phyloP scores from a whole-genome alignment of 1,140 invertebrate genomes.

The Cecropterus lyciades region DNA sequence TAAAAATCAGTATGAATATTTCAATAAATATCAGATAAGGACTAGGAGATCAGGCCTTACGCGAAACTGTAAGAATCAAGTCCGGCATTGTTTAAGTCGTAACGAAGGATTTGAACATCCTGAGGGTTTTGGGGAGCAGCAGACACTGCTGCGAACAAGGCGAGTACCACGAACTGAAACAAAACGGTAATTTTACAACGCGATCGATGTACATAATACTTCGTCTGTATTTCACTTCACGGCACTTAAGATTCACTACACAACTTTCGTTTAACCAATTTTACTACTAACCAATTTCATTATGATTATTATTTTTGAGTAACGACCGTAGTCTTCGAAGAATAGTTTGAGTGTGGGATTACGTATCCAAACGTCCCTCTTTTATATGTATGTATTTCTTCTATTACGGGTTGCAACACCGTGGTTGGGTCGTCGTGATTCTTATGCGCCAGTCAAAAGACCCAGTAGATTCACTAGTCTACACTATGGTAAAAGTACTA shows the following conservation, averaged over 20 bases:
- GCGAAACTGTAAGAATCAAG: slow-evolving; percentile 73
- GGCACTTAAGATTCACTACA: slow-evolving; percentile 42
- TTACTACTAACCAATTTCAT: slow-evolving; percentile 81
- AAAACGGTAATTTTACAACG: slow-evolving; percentile 25
- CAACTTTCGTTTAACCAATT: slow-evolving; percentile 60
- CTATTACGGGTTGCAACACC: slow-evolving; percentile 73
- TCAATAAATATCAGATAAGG: background rate
- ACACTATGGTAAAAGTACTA: slow-evolving; percentile 15
- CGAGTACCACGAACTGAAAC: slow-evolving; percentile 70
- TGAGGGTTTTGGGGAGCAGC: slow-evolving; percentile 72
- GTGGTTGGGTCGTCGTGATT: slow-evolving; percentile 46
- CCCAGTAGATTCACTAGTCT: slow-evolving; percentile 20
- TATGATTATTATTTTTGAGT: slow-evolving; percentile 52
- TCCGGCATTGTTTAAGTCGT: slow-evolving; percentile 72
- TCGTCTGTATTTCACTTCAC: slow-evolving; percentile 41
- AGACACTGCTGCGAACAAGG: slow-evolving; percentile 52
- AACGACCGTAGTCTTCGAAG: slow-evolving; percentile 57
- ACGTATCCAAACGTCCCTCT: slow-evolving; percentile 67
- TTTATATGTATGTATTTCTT: slow-evolving; percentile 79
- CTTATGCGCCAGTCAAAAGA: slow-evolving; percentile 52
- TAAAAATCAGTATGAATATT: background rate
- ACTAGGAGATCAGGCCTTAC: slow-evolving; percentile 51
- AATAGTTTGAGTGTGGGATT: slow-evolving; percentile 66
- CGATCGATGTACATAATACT: slow-evolving; percentile 6
- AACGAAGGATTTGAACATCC: slow-evolving; percentile 79